Conservation (phyloP, 2,113 vertebrate species). For the Campylomormyrus numenius region DNA sequence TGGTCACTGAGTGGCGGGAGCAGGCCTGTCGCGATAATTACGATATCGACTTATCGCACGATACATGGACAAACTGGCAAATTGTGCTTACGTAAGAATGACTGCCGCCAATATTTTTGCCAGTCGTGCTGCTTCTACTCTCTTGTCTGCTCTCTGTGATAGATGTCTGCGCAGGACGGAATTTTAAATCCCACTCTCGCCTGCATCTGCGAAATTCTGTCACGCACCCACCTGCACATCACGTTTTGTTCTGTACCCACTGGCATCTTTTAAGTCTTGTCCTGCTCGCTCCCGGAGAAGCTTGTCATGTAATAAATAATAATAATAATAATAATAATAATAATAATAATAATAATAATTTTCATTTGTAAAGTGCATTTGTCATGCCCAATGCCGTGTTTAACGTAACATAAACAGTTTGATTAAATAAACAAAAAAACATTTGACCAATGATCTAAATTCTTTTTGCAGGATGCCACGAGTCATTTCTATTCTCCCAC, state of each 20-base stretch:
- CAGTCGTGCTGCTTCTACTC: background rate
- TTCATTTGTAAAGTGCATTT: background rate
- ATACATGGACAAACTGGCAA: background rate
- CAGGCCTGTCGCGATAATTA: background rate
- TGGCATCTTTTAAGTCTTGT: background rate
- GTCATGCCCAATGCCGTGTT: background rate
- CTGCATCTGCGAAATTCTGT: background rate
- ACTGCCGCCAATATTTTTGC: background rate
- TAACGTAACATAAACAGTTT: no score
- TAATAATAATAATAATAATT: background rate
- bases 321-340: background rate
- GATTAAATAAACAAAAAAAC: no score
- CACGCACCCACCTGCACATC: background rate
- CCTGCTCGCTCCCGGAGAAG: background rate
- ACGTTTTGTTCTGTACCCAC: background rate
- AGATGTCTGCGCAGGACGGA: background rate
- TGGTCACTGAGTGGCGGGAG: background rate
- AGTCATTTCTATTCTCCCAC: background rate
- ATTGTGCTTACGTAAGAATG: background rate
- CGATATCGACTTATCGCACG: background rate
- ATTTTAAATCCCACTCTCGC: no score
- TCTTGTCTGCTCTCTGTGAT: background rate
- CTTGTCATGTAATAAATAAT: background rate
- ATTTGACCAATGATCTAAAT: no score
- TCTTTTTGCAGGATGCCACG: no score